Evolutionary conservation across 2,797 vertebrate genomes (phyloP), one percentile per base, ranked within the genome.

Genomic region (Rhynchonycteris naso): DNA sequence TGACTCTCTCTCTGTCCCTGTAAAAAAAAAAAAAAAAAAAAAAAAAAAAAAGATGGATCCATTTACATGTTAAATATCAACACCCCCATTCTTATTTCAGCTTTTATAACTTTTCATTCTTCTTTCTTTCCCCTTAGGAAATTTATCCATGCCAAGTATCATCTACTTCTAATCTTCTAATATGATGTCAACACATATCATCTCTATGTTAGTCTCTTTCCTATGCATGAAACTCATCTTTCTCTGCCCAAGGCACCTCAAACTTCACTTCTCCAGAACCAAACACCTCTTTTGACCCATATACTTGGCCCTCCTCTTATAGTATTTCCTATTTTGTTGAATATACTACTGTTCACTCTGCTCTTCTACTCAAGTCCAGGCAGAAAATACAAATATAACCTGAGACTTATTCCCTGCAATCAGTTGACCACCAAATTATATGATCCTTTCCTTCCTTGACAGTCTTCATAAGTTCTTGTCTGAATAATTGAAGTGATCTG

Each of bases 341-440:
- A 30, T 14, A 11, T 11, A 12, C 35, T 63, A 11, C 58, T 58
- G 14, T 80, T 38, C 11, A 78, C 10, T 84, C 16, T 58, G 7
- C 28, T 92, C n/a, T 76, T 90, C 26, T 92, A 18, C 24, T 91
- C 38, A 94, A 61, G 66, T 76, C 30, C 22, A 86, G 47, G n/a
- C 14, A 71, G 21, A 66, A 76, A 86, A 56, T 61, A 24, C 7
- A 82, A 22, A 68, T 5, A 33, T 50, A 30, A 21, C 30, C 47
- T 59, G 11, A 72, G 38, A 71, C 8, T 18, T 86, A 47, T 15
- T n/a, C n/a, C 26, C 33, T 86, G 0, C 3, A 10, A 50, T 85
- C 28, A 43, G 4, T 43, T 91, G 30, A 12, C 28, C 75, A 52
- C 85, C n/a, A 69, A 68, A 56, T 85, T 35, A 65, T 33, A 21